phyloP scores from a whole-genome alignment of 2,113 vertebrate genomes.

The Tachuris rubrigastra region DNA sequence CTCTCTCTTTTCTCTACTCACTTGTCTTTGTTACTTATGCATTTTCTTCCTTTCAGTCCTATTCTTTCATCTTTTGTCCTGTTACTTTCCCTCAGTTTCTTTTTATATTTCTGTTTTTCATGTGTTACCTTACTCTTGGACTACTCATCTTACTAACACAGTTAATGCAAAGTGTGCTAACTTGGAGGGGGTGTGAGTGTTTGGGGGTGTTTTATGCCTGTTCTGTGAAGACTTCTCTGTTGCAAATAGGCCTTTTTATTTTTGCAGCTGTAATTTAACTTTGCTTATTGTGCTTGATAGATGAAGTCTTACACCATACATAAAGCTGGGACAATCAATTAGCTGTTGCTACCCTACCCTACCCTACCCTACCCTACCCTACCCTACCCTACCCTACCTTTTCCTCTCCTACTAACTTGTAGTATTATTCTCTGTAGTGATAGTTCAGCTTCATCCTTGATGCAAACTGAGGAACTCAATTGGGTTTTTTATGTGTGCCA shows the following conservation, averaged over 20 bases:
- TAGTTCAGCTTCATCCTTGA: background rate
- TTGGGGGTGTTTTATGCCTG: background rate
- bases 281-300: background rate
- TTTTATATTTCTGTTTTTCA: background rate
- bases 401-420: background rate
- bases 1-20: background rate
- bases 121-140: background rate
- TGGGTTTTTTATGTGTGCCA: background rate
- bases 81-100: background rate
- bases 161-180: background rate
- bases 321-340: background rate
- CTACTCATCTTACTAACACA: background rate
- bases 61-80: background rate
- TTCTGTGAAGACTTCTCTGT: background rate
- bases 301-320: background rate
- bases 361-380: background rate
- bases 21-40: background rate
- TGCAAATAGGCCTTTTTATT: background rate
- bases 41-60: background rate
- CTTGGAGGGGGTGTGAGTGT: background rate
- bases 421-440: background rate
- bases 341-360: background rate
- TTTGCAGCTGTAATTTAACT: background rate
- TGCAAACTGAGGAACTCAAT: background rate
- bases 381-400: background rate